Evolutionary conservation across 1,140 invertebrate species (phyloP), one percentile per base, ranked within the genome.

Genomic region (Ips nitidus): DNA sequence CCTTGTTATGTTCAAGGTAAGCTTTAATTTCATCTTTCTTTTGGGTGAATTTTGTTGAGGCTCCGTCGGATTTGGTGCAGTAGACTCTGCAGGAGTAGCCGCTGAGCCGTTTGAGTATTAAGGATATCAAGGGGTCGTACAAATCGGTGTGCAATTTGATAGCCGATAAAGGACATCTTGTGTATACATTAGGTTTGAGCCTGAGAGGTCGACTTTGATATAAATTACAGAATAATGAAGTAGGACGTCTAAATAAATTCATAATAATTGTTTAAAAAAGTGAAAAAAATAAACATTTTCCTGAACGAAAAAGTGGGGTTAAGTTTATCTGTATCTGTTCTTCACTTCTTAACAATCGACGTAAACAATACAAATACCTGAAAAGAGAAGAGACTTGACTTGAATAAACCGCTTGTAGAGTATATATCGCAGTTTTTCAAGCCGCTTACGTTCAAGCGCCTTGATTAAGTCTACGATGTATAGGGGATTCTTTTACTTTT

Each of bases 1-100:
- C 83, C 52, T 84, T 86, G 71, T 84, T 87, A 45, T 86, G 83
- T 59, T 86, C 82, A 42, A 88, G 72, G 52, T 79, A 79, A 36
- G 61, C 69, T 68, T 79, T 78, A 22, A 80, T 53, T 41, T 80
- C 76, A 38, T 73, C 73, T 71, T 75, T 75, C 7, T 56, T 56
- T 64, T 68, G 66, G 39, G 52, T 57, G 42, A 71, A 71, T 57
- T 71, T 68, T 4, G 68, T 41, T 4, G 41, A n/a, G 1, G 50
- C 39, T 45, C 41, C 39, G 6, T 57, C 41, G 2, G 60, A 58
- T 3, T 50, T 64, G 7, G 68, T 70, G 60, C 53, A 57, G 41
- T 50, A 70, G 1, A n/a, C 3, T 41, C 60, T 64, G 60, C 39
- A 69, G 39, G 42, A 50, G 41, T 42, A 50, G 39, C 6, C 47